phyloP scores from a whole-genome alignment of 2,113 vertebrate species.

The Chlorodrepanis virens region DNA sequence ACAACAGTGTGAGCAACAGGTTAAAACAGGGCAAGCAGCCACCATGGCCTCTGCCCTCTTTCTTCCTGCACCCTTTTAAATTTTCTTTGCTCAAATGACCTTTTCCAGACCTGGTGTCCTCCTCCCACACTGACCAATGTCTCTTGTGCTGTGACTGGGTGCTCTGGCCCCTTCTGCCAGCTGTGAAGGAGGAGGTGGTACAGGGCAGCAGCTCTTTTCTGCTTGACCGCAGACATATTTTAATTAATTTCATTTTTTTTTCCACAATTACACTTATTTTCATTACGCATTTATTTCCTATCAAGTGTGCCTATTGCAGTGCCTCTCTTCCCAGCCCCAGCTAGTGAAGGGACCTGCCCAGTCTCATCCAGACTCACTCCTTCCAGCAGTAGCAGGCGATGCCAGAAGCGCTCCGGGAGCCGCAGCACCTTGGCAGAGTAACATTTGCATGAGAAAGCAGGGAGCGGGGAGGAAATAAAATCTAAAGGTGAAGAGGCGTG shows the following conservation, averaged over 20 bases:
- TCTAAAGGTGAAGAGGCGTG: not conserved
- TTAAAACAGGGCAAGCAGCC: not conserved
- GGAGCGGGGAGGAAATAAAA: not conserved
- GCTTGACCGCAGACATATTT: fast-evolving
- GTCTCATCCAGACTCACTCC: not conserved
- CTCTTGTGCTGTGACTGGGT: fast-evolving
- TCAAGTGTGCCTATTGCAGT: not conserved
- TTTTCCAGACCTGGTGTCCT: not conserved
- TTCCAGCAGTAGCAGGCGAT: not conserved
- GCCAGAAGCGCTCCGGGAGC: not conserved
- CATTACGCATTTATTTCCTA: not conserved
- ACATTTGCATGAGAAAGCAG: not conserved
- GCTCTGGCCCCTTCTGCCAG: fast-evolving
- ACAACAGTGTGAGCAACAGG: not conserved
- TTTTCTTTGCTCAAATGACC: not conserved
- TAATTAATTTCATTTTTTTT: not conserved
- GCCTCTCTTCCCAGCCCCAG: not conserved
- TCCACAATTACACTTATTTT: not conserved
- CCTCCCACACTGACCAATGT: not conserved
- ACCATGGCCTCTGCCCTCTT: not conserved
- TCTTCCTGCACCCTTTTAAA: not conserved
- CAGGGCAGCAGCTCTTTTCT: not conserved
- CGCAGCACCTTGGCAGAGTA: not conserved
- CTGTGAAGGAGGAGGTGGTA: not conserved
- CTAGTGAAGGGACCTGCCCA: not conserved